Percentiles rank a stretch among this genome's conserved stretches.
phyloP scores from a whole-genome alignment of 2,888 invertebrate species.

The Macaria liturata region DNA sequence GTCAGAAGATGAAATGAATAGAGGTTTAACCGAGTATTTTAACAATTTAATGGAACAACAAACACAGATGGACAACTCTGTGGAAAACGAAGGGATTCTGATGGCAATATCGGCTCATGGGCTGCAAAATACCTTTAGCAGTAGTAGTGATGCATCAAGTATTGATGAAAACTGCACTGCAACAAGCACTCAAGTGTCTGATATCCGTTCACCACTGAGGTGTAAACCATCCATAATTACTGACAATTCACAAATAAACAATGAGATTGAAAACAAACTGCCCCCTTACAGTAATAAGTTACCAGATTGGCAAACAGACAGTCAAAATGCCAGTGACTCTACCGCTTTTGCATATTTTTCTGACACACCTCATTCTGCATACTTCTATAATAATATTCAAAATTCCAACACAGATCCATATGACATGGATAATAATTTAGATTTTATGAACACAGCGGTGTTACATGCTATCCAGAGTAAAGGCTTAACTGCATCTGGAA shows the following conservation, averaged over 20 bases:
- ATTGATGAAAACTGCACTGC: slow-evolving; percentile 17
- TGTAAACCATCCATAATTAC: slow-evolving; percentile 41
- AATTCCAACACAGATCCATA: slow-evolving; percentile 44
- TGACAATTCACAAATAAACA: slow-evolving; percentile 27
- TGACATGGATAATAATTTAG: slow-evolving; percentile 62
- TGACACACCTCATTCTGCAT: slow-evolving; percentile 16
- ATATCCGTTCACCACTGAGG: slow-evolving; percentile 26
- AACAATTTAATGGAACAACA: slow-evolving; percentile 72
- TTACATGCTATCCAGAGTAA: slow-evolving; percentile 89
- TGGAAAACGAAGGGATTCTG: slow-evolving; percentile 88
- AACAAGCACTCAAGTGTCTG: slow-evolving; percentile 33
- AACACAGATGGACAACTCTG: slow-evolving; percentile 65
- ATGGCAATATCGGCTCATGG: slow-evolving; percentile 90
- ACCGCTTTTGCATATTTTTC: slow-evolving; percentile 30
- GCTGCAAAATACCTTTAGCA: slow-evolving; percentile 74
- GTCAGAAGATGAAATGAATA: slow-evolving; percentile 51
- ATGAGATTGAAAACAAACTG: slow-evolving; percentile 28
- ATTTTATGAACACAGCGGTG: slow-evolving; percentile 89
- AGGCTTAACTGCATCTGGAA: slow-evolving; percentile 83
- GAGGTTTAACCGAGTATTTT: slow-evolving; percentile 79
- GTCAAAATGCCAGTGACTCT: slow-evolving; percentile 33
- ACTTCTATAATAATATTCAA: slow-evolving; percentile 42
- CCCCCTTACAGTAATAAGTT: background rate
- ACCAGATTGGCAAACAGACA: slow-evolving; percentile 15
- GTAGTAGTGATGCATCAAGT: slow-evolving; percentile 35